Base-by-base conservation (phyloP, 2,113 vertebrate genomes). In the Lophochroa leadbeateri region DNA sequence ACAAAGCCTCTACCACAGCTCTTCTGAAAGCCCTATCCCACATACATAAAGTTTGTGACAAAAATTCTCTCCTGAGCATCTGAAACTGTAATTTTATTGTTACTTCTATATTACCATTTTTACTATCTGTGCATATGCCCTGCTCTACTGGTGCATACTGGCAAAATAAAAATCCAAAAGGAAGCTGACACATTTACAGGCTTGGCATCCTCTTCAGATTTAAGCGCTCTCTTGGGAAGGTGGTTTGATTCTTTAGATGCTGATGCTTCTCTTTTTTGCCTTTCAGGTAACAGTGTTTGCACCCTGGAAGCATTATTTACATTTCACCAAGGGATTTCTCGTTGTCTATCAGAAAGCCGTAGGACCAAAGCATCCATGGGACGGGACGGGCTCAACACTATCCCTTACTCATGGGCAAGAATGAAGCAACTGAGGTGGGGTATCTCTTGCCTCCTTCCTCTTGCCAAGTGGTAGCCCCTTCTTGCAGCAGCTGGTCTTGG, bases 311-410 rank as follows among this genome's bases (percentile, higher is more conserved):
- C 21, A 5, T 17, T 28, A 27, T 19, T 75, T 43, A 24, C 47
- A 16, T 46, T 75, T 60, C 25, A 27, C 7, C 25, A 24, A 13
- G 7, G 39, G 17, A 24, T 53, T 75, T 33, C 90, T 69, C 18
- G 3, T 37, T 31, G 39, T n/a, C 17, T 24, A 23, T 21, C 49
- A 53, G 64, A 27, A 5, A n/a, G 57, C 24, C 20, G 29, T 2
- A 58, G 1, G 13, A 50, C 13, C 17, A 57, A 31, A 49, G 31
- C 11, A 27, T 33, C n/a, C 64, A 60, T 4, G 4, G 20, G 19
- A 53, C 0, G 6, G 47, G 41, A 35, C 0, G 1, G 25, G 25
- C 31, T 65, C 50, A 49, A 3, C 60, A 8, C 65, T 11, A 4
- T 14, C 25, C 43, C 9, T 8, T 27, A 0, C 11, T 31, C 31